phyloP scores from a whole-genome alignment of 2,797 vertebrate genomes.

The Pseudomugil gertrudae region DNA sequence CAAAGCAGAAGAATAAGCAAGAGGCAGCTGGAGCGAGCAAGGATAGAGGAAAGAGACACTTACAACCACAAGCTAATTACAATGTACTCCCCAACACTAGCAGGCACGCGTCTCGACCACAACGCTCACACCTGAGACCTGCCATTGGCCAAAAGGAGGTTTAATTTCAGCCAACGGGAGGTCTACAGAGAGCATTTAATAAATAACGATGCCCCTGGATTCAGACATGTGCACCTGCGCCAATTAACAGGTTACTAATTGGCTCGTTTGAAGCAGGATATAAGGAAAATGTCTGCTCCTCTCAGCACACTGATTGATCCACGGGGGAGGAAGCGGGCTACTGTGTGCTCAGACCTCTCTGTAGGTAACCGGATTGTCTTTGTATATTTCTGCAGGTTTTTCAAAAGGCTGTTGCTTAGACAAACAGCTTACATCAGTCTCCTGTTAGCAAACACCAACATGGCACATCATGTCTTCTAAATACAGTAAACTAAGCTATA shows the following conservation, averaged over 20 bases:
- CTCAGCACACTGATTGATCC: constrained; percentile 54
- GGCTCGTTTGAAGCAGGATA: constrained; percentile 58
- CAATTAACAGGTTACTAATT: constrained; percentile 83
- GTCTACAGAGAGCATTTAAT: constrained; percentile 83
- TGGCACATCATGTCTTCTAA: too few relatives aligned
- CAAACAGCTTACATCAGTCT: too few relatives aligned
- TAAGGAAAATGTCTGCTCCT: constrained; percentile 52
- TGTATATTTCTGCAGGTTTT: constrained; percentile 11
- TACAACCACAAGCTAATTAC: constrained; percentile 93
- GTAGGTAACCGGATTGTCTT: constrained; percentile 15
- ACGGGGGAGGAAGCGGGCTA: constrained; percentile 43
- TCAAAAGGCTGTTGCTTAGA: background rate
- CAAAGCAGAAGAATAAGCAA: constrained; percentile 44
- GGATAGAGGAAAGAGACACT: constrained; percentile 75
- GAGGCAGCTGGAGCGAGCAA: constrained; percentile 58
- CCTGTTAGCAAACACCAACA: too few relatives aligned
- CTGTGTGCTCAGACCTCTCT: background rate
- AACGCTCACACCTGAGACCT: constrained; percentile 93
- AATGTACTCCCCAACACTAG: constrained; percentile 86
- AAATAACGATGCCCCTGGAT: constrained; percentile 77
- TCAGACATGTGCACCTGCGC: constrained; percentile 78
- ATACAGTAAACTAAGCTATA: too few relatives aligned
- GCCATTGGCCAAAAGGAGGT: constrained; percentile 82
- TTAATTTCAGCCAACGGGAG: constrained; percentile 91
- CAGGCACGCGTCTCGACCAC: constrained; percentile 90